phyloP scores from a whole-genome alignment of 2,113 vertebrate species.

The Onychostoma macrolepis region DNA sequence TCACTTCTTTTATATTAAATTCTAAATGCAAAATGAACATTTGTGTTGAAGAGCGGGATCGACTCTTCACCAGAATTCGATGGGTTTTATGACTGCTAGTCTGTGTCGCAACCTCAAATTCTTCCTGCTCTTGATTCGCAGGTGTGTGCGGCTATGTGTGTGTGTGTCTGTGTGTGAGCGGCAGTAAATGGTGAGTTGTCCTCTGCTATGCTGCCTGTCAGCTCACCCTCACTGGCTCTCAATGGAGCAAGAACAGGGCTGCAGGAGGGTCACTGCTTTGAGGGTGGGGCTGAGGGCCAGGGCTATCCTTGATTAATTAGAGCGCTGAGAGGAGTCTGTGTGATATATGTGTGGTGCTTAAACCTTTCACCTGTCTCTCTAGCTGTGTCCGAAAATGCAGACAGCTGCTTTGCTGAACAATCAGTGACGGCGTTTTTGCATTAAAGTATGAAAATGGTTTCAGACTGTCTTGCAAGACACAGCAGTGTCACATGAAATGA shows the following conservation, averaged over 20 bases:
- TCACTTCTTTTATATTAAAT: neutral
- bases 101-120: slow-evolving; percentile 53
- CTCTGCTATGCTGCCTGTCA: slow-evolving; percentile 66
- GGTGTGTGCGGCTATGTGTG: slow-evolving; percentile 22
- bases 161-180: neutral
- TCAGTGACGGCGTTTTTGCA: neutral
- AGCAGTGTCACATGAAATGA: neutral
- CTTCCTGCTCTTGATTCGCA: slow-evolving; percentile 14
- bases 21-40: neutral
- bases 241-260: slow-evolving; percentile 75
- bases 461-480: neutral
- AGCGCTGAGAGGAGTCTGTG: slow-evolving; percentile 67
- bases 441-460: neutral
- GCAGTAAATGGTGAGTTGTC: slow-evolving; percentile 50
- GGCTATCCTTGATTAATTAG: slow-evolving; percentile 72
- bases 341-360: slow-evolving; percentile 28
- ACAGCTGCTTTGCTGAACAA: neutral
- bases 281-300: slow-evolving; percentile 45
- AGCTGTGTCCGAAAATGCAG: slow-evolving; percentile 6
- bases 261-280: slow-evolving; percentile 57
- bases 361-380: slow-evolving; percentile 44
- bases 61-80: neutral
- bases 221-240: slow-evolving; percentile 74
- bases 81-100: slow-evolving; percentile 47
- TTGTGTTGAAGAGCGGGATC: neutral